Base-by-base conservation (phyloP, 1,140 invertebrate species). In the Neodiprion lecontei region DNA sequence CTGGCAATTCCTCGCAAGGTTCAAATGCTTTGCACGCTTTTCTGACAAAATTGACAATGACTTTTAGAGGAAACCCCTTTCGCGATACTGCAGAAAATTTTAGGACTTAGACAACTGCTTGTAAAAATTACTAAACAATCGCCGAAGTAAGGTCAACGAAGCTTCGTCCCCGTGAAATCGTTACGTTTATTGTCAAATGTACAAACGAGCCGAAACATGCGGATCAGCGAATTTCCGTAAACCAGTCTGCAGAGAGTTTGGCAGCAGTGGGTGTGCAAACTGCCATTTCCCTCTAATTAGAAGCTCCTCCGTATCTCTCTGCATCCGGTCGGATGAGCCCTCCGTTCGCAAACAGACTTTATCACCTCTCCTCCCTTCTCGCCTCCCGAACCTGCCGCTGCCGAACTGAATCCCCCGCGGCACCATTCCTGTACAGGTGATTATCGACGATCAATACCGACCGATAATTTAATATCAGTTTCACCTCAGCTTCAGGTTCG, bases 221-320 rank as follows among this genome's bases (percentile, higher is more conserved):
- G 53, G 53, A 61, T 61, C 53, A 61, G 53, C 53, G 53, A 61
- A 61, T 61, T 61, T 61, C 53, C 53, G 53, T 61, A 61, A 61
- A 61, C 53, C 5, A 61, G 11, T 61, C 11, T 61, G 28, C 28
- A 40, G 28, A 40, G 11, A 61, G 53, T 61, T 61, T 11, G 53
- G 53, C 53, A 17, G 5, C n/a, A 61, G 53, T 17, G n/a, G 53
- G 11, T 61, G 53, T 61, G 53, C 53, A 61, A 61, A 12, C 53
- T 17, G 53, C 53, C 53, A 61, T 61, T 61, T 17, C 53, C 53
- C 11, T 40, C 11, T 61, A 61, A 61, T 61, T 61, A 61, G 53
- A 61, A 61, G 53, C 53, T 61, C 53, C 9, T 61, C 7, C 53
- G 53, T 61, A 61, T 61, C 53, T 61, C 53, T 14, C 53, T 4